Evolutionary conservation across 2,113 vertebrate species (phyloP).

Genomic region (Amphiprion percula): DNA sequence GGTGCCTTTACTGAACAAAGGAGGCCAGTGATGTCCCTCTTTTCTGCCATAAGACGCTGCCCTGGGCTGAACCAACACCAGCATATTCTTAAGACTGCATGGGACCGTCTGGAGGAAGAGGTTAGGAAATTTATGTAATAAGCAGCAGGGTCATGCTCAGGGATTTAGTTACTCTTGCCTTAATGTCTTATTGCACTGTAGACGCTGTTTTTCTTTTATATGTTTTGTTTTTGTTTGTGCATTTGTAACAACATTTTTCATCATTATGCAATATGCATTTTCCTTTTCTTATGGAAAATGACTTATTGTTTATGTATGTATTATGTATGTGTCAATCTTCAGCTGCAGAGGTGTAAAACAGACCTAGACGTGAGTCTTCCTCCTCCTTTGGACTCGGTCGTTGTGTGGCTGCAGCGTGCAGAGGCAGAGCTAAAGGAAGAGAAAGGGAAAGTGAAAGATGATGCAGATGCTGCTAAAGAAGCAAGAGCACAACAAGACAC

Average conservation of each 20-base stretch:
- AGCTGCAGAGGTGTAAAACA: constrained; percentile 58
- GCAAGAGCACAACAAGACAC: constrained; percentile 60
- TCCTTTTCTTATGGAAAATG: no score
- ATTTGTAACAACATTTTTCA: no score
- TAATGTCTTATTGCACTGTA: background rate
- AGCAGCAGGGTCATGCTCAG: background rate
- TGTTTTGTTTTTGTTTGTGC: background rate
- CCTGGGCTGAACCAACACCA: constrained; percentile 57
- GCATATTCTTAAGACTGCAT: constrained; percentile 26
- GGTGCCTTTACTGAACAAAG: constrained; percentile 55
- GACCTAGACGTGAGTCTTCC: constrained; percentile 62
- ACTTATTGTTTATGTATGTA: background rate
- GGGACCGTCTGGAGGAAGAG: constrained; percentile 58
- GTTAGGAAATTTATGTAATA: constrained; percentile 27
- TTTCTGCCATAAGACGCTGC: constrained; percentile 31
- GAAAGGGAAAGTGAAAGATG: constrained; percentile 2
- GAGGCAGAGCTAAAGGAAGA: constrained; percentile 46
- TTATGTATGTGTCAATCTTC: constrained; percentile 7
- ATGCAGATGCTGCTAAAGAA: constrained; percentile 50
- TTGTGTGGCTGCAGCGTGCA: constrained; percentile 56
- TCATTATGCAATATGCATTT: no score
- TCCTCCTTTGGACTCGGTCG: constrained; percentile 60
- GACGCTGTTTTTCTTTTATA: background rate
- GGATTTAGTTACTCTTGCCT: background rate
- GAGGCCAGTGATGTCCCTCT: constrained; percentile 53